Evolutionary conservation across 2,113 vertebrate genomes (phyloP).

Genomic region (Todiramphus saurophagus): DNA sequence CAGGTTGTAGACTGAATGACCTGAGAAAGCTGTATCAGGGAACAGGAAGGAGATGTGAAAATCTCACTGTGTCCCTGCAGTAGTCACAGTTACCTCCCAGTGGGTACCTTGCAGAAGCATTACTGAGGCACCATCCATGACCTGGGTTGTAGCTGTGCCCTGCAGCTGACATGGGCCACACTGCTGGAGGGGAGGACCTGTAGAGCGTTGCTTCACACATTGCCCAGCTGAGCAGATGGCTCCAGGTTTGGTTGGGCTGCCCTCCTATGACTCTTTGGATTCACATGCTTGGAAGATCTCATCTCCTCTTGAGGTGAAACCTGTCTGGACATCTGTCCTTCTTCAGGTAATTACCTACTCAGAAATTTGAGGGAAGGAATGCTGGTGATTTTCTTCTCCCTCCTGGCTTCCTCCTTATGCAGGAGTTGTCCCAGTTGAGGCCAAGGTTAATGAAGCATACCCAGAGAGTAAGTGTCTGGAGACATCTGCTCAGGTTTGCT

Average conservation of each 20-base stretch:
- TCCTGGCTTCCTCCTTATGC: neutral
- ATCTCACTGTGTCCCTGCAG: neutral
- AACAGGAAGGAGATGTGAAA: neutral
- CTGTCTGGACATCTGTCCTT: neutral
- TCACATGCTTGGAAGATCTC: neutral
- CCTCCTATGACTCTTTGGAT: neutral
- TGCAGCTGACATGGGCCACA: rapidly evolving
- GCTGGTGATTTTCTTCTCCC: neutral
- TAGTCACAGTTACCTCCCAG: neutral
- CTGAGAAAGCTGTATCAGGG: neutral
- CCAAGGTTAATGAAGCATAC: neutral
- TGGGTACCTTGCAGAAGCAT: neutral
- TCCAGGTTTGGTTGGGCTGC: neutral
- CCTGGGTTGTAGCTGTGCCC: neutral
- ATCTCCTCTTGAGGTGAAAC: neutral
- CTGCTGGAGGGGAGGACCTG: neutral
- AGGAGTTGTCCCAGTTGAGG: neutral
- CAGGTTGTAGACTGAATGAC: neutral
- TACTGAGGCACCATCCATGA: rapidly evolving
- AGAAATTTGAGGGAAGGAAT: neutral
- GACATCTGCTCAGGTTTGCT: neutral
- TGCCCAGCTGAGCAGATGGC: neutral
- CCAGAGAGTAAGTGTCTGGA: neutral
- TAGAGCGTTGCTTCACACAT: neutral
- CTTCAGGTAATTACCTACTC: neutral